Evolutionary conservation across 1,140 invertebrate genomes (phyloP).

Genomic region (Papilio polyxenes): DNA sequence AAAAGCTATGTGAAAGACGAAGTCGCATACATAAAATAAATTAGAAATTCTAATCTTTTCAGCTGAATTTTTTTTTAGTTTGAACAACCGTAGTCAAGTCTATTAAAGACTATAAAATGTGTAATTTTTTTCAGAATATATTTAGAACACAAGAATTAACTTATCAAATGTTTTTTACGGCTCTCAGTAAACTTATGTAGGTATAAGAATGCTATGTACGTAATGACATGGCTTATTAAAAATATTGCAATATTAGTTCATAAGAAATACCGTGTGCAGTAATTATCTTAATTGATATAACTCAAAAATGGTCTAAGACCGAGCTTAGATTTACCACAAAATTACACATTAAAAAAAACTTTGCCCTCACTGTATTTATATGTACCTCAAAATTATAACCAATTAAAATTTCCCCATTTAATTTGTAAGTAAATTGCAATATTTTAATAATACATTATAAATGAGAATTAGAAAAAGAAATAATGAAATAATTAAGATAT

Average conservation of each 20-base stretch:
- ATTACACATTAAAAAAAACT: background rate
- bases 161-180: background rate
- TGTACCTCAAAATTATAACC: background rate
- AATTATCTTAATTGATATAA: slow-evolving; percentile 28
- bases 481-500: background rate
- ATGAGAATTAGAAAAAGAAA: background rate
- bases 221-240: slow-evolving; percentile 22
- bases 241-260: slow-evolving; percentile 25
- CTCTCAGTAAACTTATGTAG: background rate
- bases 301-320: slow-evolving; percentile 4
- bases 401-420: background rate
- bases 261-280: slow-evolving; percentile 39
- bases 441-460: background rate
- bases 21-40: background rate
- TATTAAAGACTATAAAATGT: background rate
- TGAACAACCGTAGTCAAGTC: too few relatives aligned
- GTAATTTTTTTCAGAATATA: background rate
- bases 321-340: slow-evolving; percentile 13
- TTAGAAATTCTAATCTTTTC: background rate
- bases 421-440: background rate
- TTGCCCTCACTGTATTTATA: background rate
- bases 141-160: background rate
- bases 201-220: slow-evolving; percentile 1
- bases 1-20: background rate
- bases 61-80: too few relatives aligned